These are phyloP conservation scores for Xiphophorus birchmanni DNA, from an alignment of 2,797 vertebrate genomes.

Conservation along the genomic window DNA sequence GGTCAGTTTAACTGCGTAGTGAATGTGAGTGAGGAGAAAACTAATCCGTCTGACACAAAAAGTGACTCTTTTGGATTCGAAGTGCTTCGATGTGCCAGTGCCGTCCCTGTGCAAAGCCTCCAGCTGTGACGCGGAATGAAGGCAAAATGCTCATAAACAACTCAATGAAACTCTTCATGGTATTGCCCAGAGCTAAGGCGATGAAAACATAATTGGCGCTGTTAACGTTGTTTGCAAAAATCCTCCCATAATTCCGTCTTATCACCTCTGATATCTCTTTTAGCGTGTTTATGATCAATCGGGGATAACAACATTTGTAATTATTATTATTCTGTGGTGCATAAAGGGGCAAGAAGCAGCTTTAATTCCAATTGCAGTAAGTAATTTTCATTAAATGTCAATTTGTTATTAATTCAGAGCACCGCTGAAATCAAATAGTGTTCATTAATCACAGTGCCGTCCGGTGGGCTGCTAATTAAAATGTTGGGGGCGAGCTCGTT, in stretches of 20 bases:
- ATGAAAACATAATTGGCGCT: slow-evolving; percentile 64
- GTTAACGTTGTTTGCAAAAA: slow-evolving; percentile 66
- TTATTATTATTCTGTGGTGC: slow-evolving; percentile 69
- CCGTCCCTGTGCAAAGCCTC: slow-evolving; percentile 15
- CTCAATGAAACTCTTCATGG: slow-evolving; percentile 41
- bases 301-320: slow-evolving; percentile 71
- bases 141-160: slow-evolving; percentile 39
- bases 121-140: slow-evolving; percentile 19
- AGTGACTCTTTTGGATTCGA: background rate
- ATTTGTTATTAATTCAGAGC: slow-evolving; percentile 89
- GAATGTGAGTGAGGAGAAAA: background rate
- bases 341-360: slow-evolving; percentile 69
- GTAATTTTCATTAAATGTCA: slow-evolving; percentile 90
- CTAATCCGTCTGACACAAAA: background rate
- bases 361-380: slow-evolving; percentile 84
- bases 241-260: slow-evolving; percentile 60
- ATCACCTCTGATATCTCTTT: slow-evolving; percentile 74
- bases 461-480: slow-evolving; percentile 87
- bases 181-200: slow-evolving; percentile 30
- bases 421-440: slow-evolving; percentile 87
- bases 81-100: slow-evolving; percentile 10
- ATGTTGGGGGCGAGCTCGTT: slow-evolving; percentile 85
- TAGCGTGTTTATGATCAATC: slow-evolving; percentile 72
- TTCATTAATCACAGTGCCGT: slow-evolving; percentile 87
- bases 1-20: background rate